Conservation (phyloP, 2,888 invertebrate genomes). For the Machimus rusticus region DNA sequence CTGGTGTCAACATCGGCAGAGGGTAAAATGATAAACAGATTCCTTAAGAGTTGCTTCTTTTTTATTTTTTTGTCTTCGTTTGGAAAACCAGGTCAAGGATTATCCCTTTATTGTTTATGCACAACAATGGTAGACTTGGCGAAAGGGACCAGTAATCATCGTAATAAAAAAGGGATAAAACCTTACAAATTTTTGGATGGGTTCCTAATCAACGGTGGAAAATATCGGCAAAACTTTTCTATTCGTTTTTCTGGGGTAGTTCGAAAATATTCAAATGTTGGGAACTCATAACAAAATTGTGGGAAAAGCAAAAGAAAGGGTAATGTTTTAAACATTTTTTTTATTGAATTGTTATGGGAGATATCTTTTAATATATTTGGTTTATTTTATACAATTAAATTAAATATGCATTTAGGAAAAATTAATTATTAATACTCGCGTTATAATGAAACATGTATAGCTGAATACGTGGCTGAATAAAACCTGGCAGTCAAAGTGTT, state of each 20-base stretch:
- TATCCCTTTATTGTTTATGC: constrained; percentile 14
- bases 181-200: not conserved
- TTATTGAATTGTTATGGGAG: not conserved
- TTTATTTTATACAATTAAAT: not conserved
- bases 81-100: not conserved
- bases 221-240: not conserved
- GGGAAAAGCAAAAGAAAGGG: not conserved
- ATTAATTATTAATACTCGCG: no score
- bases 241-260: not conserved
- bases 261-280: not conserved
- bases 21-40: constrained; percentile 8
- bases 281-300: not conserved
- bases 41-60: not conserved
- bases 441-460: no score
- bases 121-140: not conserved
- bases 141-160: not conserved
- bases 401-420: no score
- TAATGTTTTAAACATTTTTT: not conserved
- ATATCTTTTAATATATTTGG: not conserved
- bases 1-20: not conserved
- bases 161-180: not conserved
- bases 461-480: no score
- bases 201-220: not conserved
- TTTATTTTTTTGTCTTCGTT: not conserved
- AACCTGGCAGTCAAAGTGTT: not conserved